Base-by-base conservation (phyloP, 1,140 invertebrate species). In the Bombus picipes region DNA sequence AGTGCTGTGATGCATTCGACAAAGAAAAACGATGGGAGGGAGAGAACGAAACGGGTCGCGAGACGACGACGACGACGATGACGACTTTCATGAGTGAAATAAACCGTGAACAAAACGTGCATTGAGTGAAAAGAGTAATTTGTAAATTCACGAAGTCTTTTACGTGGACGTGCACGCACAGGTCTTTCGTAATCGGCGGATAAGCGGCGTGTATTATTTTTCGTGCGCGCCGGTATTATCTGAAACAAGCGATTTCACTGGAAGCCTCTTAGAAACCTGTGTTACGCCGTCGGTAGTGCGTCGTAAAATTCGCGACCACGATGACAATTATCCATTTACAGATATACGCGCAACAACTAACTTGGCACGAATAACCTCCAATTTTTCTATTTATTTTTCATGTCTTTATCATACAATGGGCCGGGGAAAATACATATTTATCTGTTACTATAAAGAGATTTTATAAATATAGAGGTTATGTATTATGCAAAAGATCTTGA, bases 231-330 rank as follows among this genome's bases (percentile, higher is more conserved):
- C 39, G 53, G 18, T 12, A 34, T 65, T 72, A 70, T 34, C 43
- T 37, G 25, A 53, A 74, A 68, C 53, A 70, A 78, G 34, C 37
- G 3, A 39, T 70, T 73, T 71, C 34, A 28, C 6, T 72, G 53
- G 34, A 72, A 47, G 25, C 28, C 66, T 76, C 28, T 41, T 53
- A 47, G n/a, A 76, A 81, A 77, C 39, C 57, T 2, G 66, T 34
- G 47, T 71, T 76, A 37, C n/a, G 9, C 25, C 37, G 13, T 6
- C 32, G 15, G n/a, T 79, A 75, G 59, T 72, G n/a, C 37, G 25
- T 87, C 72, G 32, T 88, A 88, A 89, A 88, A 77, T 28, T 18
- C 4, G 39, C 32, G 28, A 41, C n/a, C 62, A 37, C 15, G 18
- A 15, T 43, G 34, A 32, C 22, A 22, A 72, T 88, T 68, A 87